Base-by-base conservation (phyloP, 2,888 invertebrate species). In the Ophion ventricosus region DNA sequence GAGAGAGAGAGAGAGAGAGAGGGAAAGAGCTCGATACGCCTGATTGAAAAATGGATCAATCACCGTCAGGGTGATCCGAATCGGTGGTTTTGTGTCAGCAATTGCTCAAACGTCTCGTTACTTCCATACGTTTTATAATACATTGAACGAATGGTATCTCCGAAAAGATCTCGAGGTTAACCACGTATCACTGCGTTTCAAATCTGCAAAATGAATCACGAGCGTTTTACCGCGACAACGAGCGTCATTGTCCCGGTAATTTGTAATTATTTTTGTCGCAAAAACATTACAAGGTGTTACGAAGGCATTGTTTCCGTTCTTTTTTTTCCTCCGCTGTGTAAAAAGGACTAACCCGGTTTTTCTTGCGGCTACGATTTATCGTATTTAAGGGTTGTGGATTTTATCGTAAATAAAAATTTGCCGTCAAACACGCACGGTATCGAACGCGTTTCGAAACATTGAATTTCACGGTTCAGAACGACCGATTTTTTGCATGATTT, bases 161-260 rank as follows among this genome's bases (percentile, higher is more conserved):
- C 29, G 56, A 70, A 54, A 11, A 49, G 26, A 0, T 56, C 81
- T 56, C 81, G 81, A 81, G 81, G 81, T 70, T 81, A 23, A 59
- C 54, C 81, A 66, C 70, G 81, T 73, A 76, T 72, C 81, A 82
- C 76, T 82, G 81, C 70, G 72, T 82, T 76, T 76, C 70, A 72
- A 59, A 76, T 72, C 75, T 54, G 54, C 43, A 61, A 20, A 54
- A 69, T 75, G 67, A 69, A 80, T 75, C 80, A 73, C 73, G 7
- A 64, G 57, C 20, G 70, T 63, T 63, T 70, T 61, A 49, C 26
- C 66, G 43, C 59, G 70, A 14, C 26, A 56, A 63, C 70, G n/a
- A 43, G 61, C 61, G 61, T 11, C 70, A 78, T 78, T 70, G 70
- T 70, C 70, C 35, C 54, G n/a, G 23, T 35, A 29, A 40, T 63